Conservation (phyloP, 2,113 vertebrate genomes). For the Antidorcas marsupialis region DNA sequence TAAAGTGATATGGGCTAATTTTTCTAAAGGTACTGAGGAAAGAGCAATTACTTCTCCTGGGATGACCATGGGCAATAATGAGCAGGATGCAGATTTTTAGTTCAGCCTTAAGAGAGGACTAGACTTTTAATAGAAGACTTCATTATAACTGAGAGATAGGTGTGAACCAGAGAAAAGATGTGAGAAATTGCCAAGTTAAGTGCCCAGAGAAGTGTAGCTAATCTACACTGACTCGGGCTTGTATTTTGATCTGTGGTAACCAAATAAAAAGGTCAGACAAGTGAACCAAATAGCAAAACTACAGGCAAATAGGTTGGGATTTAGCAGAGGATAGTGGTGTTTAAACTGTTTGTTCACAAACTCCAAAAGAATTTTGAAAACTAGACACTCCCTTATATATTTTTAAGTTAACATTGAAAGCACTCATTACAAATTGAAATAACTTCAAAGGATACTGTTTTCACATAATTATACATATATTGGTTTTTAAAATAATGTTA, state of each 20-base stretch:
- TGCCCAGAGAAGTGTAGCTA: neutral
- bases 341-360: constrained; percentile 1
- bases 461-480: neutral
- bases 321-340: neutral
- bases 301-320: neutral
- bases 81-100: neutral
- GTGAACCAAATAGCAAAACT: neutral
- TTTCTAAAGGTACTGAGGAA: neutral
- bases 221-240: neutral
- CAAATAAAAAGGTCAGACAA: neutral
- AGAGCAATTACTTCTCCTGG: neutral
- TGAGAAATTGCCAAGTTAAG: neutral
- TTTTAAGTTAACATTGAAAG: neutral
- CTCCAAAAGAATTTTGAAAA: neutral
- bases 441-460: neutral
- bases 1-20: neutral
- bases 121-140: neutral
- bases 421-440: neutral
- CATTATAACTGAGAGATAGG: neutral
- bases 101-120: neutral
- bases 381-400: neutral
- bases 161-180: neutral
- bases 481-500: neutral
- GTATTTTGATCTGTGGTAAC: neutral
- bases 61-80: neutral